phyloP scores from a whole-genome alignment of 2,888 invertebrate species.

The Eudasyphora cyanicolor region DNA sequence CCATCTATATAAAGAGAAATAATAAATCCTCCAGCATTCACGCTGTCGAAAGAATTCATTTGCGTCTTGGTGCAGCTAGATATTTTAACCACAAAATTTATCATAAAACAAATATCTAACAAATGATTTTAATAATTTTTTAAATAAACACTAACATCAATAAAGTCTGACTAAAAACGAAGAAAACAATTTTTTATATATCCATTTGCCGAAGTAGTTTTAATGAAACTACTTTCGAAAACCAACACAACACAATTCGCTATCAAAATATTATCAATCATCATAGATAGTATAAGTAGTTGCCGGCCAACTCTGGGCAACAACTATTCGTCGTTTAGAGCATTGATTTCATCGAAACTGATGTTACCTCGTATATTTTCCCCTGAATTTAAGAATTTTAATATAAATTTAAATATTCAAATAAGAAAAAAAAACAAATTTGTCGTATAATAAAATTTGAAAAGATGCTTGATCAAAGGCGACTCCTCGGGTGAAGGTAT shows the following conservation, averaged over 20 bases:
- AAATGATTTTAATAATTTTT: slow-evolving; percentile 7
- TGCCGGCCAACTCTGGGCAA: background rate
- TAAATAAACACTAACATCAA: background rate
- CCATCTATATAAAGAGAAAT: no score
- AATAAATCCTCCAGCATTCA: background rate
- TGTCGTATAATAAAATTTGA: background rate
- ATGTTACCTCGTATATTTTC: background rate
- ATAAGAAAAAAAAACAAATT: background rate
- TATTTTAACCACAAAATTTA: background rate
- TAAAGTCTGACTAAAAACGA: background rate
- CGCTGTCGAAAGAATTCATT: background rate
- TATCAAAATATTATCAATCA: slow-evolving; percentile 36
- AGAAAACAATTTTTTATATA: background rate
- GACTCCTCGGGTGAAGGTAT: background rate
- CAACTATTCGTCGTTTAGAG: background rate
- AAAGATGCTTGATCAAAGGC: background rate
- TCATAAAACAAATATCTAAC: slow-evolving; percentile 10
- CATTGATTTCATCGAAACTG: background rate
- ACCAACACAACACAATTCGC: background rate
- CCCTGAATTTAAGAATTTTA: background rate
- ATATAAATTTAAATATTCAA: background rate
- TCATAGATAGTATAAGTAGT: no score
- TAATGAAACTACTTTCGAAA: slow-evolving; percentile 22
- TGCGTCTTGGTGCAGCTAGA: background rate
- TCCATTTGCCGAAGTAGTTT: background rate